phyloP scores from a whole-genome alignment of 2,113 vertebrate species.

The Hirundichthys speculiger region DNA sequence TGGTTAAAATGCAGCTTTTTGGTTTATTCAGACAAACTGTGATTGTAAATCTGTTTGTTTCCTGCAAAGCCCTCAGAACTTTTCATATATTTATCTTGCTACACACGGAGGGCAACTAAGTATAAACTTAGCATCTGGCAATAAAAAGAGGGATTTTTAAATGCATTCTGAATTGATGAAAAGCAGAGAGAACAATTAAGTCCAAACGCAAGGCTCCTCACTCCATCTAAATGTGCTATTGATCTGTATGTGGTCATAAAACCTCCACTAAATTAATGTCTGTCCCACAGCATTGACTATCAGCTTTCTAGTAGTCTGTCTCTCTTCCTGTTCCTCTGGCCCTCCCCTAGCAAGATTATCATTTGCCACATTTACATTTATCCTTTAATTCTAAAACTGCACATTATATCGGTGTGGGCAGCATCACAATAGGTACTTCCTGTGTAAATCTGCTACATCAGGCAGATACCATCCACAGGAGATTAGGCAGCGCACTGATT shows the following conservation, averaged over 20 bases:
- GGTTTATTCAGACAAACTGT: conserved; percentile 29
- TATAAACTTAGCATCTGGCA: conserved; percentile 34
- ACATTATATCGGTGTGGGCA: conserved; percentile 25
- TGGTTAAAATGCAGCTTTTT: conserved; percentile 15
- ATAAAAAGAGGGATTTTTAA: conserved; percentile 64
- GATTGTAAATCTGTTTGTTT: conserved; percentile 48
- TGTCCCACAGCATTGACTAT: conserved; percentile 61
- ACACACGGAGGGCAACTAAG: conserved; percentile 57
- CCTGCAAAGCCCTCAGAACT: conserved; percentile 35
- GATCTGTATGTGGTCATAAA: conserved; percentile 75
- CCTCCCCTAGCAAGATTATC: conserved; percentile 28
- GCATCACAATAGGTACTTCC: conserved; percentile 45
- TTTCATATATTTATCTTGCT: conserved; percentile 60
- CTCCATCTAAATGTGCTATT: conserved; percentile 68
- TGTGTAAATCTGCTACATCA: conserved; percentile 49
- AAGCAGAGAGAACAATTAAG: conserved; percentile 73
- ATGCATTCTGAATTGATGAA: conserved; percentile 65
- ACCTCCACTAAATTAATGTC: conserved; percentile 71
- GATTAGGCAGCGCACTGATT: conserved; percentile 39
- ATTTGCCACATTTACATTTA: conserved; percentile 23
- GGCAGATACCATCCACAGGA: conserved; percentile 43
- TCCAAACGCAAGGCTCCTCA: conserved; percentile 60
- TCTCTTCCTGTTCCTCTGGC: conserved; percentile 49
- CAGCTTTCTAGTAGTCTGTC: conserved; percentile 57
- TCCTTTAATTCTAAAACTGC: conserved; percentile 5